Evolutionary conservation across 1,140 invertebrate genomes (phyloP).

Genomic region (Zophobas atratus): DNA sequence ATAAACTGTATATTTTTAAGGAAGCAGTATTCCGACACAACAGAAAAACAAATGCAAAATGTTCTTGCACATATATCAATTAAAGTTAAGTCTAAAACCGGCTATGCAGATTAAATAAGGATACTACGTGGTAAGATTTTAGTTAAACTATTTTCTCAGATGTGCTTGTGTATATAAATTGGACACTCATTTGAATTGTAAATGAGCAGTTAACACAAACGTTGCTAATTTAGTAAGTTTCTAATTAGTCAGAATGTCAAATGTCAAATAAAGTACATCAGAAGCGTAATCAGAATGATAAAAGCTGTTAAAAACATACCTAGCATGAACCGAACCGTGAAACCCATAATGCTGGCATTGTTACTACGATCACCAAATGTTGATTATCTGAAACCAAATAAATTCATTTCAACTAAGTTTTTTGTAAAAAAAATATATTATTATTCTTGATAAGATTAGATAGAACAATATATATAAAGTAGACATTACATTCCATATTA

Average conservation of each 20-base stretch:
- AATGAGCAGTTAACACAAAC: constrained; percentile 20
- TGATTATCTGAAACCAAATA: constrained; percentile 57
- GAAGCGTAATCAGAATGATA: constrained; percentile 23
- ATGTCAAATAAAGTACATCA: constrained; percentile 12
- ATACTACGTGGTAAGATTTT: no score
- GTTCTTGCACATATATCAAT: no score
- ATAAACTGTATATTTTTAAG: no score
- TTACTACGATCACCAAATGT: constrained; percentile 46
- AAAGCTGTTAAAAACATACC: constrained; percentile 59
- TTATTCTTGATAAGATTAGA: constrained; percentile 31
- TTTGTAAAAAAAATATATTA: not conserved
- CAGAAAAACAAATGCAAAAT: no score
- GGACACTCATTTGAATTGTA: constrained; percentile 27
- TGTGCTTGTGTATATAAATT: no score
- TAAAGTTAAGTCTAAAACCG: no score
- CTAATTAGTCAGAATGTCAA: constrained; percentile 39
- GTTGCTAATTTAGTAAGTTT: constrained; percentile 12
- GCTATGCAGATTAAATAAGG: no score
- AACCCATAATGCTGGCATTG: constrained; percentile 64
- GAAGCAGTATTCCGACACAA: no score
- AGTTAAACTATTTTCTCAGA: no score
- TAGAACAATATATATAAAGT: not conserved
- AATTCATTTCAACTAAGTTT: not conserved
- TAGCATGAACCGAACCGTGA: constrained; percentile 61
- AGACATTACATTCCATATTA: no score